phyloP scores from a whole-genome alignment of 1,140 invertebrate species.

The Magallana ariakensis region DNA sequence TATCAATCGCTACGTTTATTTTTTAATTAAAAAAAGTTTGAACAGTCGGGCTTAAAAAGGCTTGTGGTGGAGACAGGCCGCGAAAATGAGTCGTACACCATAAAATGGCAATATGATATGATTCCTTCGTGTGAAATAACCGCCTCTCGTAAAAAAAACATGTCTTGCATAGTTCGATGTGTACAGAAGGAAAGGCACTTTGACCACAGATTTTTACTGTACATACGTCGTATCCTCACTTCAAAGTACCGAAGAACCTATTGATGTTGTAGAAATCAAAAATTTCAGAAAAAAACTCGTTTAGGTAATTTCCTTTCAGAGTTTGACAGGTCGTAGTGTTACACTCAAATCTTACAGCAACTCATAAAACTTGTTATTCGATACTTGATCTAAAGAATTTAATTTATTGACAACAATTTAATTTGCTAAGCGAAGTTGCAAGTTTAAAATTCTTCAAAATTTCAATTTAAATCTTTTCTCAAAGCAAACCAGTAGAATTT shows the following conservation, averaged over 20 bases:
- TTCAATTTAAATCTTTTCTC: not conserved
- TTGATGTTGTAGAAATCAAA: not conserved
- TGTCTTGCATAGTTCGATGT: no score
- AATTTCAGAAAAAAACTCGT: not conserved
- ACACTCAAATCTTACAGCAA: not conserved
- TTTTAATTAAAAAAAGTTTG: no score
- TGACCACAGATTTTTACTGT: not conserved
- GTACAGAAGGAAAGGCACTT: not conserved
- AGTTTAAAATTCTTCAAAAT: not conserved
- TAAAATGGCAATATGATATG: no score
- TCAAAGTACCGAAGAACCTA: not conserved
- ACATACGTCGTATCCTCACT: not conserved
- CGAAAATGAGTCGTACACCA: no score
- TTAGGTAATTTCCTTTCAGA: not conserved
- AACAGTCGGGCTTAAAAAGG: no score
- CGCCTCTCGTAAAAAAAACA: no score
- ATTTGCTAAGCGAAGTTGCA: not conserved
- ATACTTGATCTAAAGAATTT: conserved; percentile 28
- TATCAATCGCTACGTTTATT: no score
- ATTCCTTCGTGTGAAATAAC: no score
- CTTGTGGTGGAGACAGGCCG: no score
- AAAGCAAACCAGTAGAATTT: conserved; percentile 5
- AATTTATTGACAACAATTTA: conserved; percentile 1
- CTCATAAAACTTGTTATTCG: conserved; percentile 16
- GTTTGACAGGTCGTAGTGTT: not conserved